phyloP scores from a whole-genome alignment of 1,140 invertebrate genomes.

The Potamilus streckersoni region DNA sequence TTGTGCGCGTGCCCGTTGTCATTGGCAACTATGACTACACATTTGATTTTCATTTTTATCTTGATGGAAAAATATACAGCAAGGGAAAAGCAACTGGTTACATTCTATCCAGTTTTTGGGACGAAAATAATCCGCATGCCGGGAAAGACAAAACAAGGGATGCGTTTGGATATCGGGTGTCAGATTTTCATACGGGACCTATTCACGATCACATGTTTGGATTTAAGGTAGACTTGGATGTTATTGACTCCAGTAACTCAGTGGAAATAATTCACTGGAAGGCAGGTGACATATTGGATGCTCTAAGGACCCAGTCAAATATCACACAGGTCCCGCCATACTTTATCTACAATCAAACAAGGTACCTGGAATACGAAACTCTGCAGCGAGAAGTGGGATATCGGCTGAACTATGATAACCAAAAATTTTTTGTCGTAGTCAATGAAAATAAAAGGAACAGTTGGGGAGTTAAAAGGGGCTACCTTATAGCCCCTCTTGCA shows the following conservation, averaged over 20 bases:
- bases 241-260: not conserved
- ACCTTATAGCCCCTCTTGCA: slow-evolving; percentile 11
- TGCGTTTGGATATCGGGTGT: slow-evolving; percentile 38
- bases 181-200: slow-evolving; percentile 27
- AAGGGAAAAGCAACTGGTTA: slow-evolving; percentile 32
- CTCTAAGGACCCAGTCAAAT: slow-evolving; percentile 11
- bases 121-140: slow-evolving; percentile 13
- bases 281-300: slow-evolving; percentile 1
- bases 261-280: slow-evolving; percentile 23
- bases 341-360: slow-evolving; percentile 12
- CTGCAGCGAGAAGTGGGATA: slow-evolving; percentile 14
- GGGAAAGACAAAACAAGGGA: slow-evolving; percentile 3
- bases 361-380: slow-evolving; percentile 12
- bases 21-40: slow-evolving; percentile 61
- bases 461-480: slow-evolving; percentile 18
- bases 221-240: slow-evolving; percentile 30
- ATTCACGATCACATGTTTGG: slow-evolving; percentile 50
- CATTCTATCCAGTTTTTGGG: slow-evolving; percentile 27
- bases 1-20: slow-evolving; percentile 43
- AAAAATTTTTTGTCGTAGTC: slow-evolving; percentile 11
- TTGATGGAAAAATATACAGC: slow-evolving; percentile 32
- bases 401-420: slow-evolving; percentile 4
- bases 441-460: slow-evolving; percentile 20
- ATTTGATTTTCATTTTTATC: slow-evolving; percentile 55
- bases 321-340: slow-evolving; percentile 5